Evolutionary conservation across 2,797 vertebrate genomes (phyloP).

Genomic region (Simalia tracyae): DNA sequence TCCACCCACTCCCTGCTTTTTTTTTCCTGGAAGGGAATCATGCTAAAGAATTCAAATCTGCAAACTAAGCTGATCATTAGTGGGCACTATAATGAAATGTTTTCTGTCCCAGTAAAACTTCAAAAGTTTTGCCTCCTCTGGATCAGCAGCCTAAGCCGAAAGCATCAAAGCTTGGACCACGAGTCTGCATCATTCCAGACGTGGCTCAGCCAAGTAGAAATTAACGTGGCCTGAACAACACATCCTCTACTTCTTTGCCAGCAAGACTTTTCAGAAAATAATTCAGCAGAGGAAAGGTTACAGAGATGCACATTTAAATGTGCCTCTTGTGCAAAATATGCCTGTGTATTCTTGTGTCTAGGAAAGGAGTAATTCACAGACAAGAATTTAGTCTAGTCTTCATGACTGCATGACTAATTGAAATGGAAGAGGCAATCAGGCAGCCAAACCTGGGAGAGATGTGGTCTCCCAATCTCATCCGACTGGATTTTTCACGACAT

Average conservation of each 20-base stretch:
- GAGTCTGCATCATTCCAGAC: neutral
- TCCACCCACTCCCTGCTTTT: neutral
- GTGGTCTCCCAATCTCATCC: neutral
- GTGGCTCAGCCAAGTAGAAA: neutral
- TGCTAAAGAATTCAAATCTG: neutral
- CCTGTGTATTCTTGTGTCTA: neutral
- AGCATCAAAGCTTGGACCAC: constrained; percentile 29
- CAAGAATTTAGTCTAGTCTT: neutral
- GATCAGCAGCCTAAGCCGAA: constrained; percentile 1
- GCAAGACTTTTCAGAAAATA: neutral
- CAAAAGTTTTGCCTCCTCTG: neutral
- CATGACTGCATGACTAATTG: too few species aligned
- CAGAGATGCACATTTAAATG: neutral
- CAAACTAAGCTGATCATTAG: constrained; percentile 16
- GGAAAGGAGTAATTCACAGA: neutral
- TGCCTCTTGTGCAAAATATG: neutral
- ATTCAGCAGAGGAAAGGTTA: neutral
- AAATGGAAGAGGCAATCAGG: neutral
- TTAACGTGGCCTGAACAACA: neutral
- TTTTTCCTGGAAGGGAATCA: neutral
- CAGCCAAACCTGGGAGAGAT: neutral
- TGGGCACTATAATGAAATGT: neutral
- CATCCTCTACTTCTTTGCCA: neutral
- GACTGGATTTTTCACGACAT: neutral
- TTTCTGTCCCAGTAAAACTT: constrained; percentile 25